Evolutionary conservation across 1,140 invertebrate genomes (phyloP), one percentile per base, ranked within the genome.

Genomic region (Thaumatotibia leucotreta): DNA sequence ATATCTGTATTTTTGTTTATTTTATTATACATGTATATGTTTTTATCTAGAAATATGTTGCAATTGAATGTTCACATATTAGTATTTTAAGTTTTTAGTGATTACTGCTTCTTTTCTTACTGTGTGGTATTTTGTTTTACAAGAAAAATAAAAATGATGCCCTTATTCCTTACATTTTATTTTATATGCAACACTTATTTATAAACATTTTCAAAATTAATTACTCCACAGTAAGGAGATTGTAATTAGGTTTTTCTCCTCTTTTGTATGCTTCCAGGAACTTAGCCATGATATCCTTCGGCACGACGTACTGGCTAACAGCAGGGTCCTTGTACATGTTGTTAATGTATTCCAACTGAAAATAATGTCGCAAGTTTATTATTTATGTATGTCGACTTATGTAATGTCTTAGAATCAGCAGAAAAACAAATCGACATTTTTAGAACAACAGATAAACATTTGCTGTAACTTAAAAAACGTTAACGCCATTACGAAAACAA

Each of bases 261-360:
- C 9, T 20, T 49, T 8, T 69, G 32, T 79, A 88, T 11, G 49
- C 61, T 33, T 73, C 52, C 4, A 79, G n/a, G 35, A 82, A 79
- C 61, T 84, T 61, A 1, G 65, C 14, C 1, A 81, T 65, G 5
- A 79, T 69, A 14, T 86, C 73, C 22, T 63, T 66, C 20, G 84
- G 79, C 33, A 89, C 61, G 17, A 75, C 31, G 58, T 88, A 89
- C 23, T 83, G 70, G n/a, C 63, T 80, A 0, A 89, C 77, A 23
- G 74, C 81, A 6, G 85, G 77, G 65, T 89, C 87, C 61, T 82
- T 54, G n/a, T 68, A 29, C 87, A 89, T 87, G 11, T 78, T 75
- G 0, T 73, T 31, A 0, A 83, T 64, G 54, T 89, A 89, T 24
- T 77, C 61, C 35, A 64, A n/a, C 83, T 88, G 72, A 66, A 84